Evolutionary conservation across 2,797 vertebrate species (phyloP).

Genomic region (Sebastes reedi): DNA sequence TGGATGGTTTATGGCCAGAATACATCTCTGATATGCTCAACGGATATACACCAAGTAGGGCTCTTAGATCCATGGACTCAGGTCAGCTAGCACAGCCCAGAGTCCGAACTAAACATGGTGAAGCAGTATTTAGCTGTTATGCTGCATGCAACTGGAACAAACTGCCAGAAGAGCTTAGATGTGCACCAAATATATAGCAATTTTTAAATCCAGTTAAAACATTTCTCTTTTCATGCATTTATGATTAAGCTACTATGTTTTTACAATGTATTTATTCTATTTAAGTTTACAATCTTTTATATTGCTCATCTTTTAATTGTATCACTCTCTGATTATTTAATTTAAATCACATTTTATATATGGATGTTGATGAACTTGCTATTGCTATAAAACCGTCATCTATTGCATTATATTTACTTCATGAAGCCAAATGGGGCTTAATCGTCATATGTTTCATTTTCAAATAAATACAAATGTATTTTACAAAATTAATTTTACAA

Average conservation of each 20-base stretch:
- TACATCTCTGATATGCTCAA: neutral
- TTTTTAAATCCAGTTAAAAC: neutral
- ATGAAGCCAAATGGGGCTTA: neutral
- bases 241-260: neutral
- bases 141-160: neutral
- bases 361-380: too few species aligned
- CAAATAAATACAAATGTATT: neutral
- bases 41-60: neutral
- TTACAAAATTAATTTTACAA: neutral
- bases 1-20: neutral
- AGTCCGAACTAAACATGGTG: neutral
- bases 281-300: neutral
- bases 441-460: neutral
- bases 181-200: neutral
- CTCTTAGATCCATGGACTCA: neutral
- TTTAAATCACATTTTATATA: too few species aligned
- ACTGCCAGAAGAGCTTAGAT: neutral
- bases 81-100: neutral
- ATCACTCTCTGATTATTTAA: neutral
- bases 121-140: neutral
- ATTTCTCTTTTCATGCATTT: neutral
- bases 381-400: neutral
- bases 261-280: neutral
- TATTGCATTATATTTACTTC: neutral
- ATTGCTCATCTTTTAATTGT: accelerated